Conservation (phyloP, 1,140 invertebrate species). For the Euwallacea similis region DNA sequence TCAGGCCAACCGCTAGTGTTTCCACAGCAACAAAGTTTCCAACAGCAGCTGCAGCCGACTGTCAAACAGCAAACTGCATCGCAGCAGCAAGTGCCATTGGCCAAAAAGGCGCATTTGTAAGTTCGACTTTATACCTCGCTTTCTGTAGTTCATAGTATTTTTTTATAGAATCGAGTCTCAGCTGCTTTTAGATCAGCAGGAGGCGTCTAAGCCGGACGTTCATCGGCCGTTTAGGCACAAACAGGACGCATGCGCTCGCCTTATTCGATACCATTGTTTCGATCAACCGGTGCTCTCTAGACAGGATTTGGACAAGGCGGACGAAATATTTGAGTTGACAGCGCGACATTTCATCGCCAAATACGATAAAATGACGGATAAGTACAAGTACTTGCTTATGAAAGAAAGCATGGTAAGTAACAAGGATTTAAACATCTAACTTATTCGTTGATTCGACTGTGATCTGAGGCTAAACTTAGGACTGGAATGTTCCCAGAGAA, state of each 20-base stretch:
- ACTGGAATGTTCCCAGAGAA: too few species aligned
- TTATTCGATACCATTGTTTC: constrained; percentile 82
- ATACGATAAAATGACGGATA: constrained; percentile 74
- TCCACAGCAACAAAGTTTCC: constrained; percentile 1
- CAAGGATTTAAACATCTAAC: too few species aligned
- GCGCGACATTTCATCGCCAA: constrained; percentile 74
- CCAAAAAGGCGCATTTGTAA: constrained; percentile 47
- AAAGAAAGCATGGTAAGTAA: constrained; percentile 80
- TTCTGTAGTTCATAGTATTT: neutral
- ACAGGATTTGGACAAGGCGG: constrained; percentile 72
- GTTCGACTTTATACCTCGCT: constrained; percentile 1
- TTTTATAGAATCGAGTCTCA: constrained; percentile 70
- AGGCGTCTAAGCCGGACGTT: constrained; percentile 75
- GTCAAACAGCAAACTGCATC: constrained; percentile 28
- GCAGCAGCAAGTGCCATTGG: constrained; percentile 19
- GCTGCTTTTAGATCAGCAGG: constrained; percentile 76
- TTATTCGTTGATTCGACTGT: too few species aligned
- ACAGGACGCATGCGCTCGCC: constrained; percentile 75
- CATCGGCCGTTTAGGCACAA: constrained; percentile 73
- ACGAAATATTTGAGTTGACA: constrained; percentile 75
- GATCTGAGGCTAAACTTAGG: too few species aligned
- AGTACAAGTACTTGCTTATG: constrained; percentile 76
- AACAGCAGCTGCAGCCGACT: constrained; percentile 20
- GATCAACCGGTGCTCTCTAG: constrained; percentile 68
- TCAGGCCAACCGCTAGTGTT: constrained; percentile 2